Evolutionary conservation across 2,888 invertebrate genomes (phyloP), one percentile per base, ranked within the genome.

Genomic region (Abrostola tripartita): DNA sequence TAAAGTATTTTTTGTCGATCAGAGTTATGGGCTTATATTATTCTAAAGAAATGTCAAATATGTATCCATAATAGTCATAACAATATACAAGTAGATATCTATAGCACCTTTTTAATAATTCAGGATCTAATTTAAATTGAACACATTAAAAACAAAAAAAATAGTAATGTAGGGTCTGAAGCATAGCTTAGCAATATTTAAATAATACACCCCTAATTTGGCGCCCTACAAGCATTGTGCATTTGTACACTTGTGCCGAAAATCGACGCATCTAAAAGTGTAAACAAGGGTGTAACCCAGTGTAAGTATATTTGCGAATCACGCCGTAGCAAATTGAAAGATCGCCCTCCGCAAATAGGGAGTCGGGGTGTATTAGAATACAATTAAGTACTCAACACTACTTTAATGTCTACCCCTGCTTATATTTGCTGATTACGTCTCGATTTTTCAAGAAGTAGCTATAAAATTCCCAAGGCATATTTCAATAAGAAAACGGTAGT

Each of bases 281-380:
- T 85, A 92, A 91, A 92, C 88, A 91, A 88, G 88, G 88, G 88
- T 76, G 74, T 65, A 71, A 65, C 24, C 24, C 24, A 24, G 24
- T 2, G 44, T 54, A 60, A 61, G 70, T 79, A 79, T 88, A 87
- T 90, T 91, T 89, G 90, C 89, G 87, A 91, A 91, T 92, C 90
- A 89, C 88, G 83, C 91, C 89, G 85, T 75, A 90, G 90, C 92
- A 92, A 93, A 93, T 93, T 93, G 89, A 88, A 85, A 88, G 85
- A 85, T 86, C 88, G 71, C 89, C 88, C 87, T 83, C 76, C 77
- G 78, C 81, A 85, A 88, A 88, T 81, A 84, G 82, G 74, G 85
- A 87, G 88, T 87, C 81, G 86, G 83, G 87, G 86, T 90, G 85
- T 85, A 92, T 93, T 91, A 90, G 85, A 89, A 89, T 80, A 83